Evolutionary conservation across 2,888 invertebrate species (phyloP).

Genomic region (Diaphora mendica): DNA sequence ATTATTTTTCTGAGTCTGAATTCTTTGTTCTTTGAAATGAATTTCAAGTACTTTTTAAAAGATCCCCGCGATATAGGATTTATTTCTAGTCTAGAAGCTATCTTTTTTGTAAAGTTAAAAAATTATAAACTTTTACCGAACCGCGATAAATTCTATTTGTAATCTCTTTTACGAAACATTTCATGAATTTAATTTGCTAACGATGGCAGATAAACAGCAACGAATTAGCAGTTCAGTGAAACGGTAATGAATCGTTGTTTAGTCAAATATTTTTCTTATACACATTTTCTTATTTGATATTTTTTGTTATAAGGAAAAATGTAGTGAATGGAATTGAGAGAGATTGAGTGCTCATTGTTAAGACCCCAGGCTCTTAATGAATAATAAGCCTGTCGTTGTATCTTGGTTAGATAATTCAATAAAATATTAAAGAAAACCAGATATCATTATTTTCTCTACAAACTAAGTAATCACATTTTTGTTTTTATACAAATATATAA

Average conservation of each 20-base stretch:
- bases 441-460: background rate
- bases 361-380: background rate
- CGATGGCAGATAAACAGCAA: slow-evolving; percentile 48
- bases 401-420: background rate
- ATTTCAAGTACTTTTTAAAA: too few species aligned
- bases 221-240: slow-evolving; percentile 38
- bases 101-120: too few species aligned
- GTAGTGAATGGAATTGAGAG: background rate
- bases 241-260: slow-evolving; percentile 31
- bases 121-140: background rate
- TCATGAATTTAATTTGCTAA: slow-evolving; percentile 41
- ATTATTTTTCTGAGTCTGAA: too few species aligned
- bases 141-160: background rate
- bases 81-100: too few species aligned
- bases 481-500: too few species aligned
- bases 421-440: background rate
- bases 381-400: background rate
- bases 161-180: background rate
- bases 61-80: too few species aligned
- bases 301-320: background rate
- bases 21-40: too few species aligned
- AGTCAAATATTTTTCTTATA: slow-evolving; percentile 8
- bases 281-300: background rate
- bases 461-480: background rate
- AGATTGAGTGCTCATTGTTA: background rate